Evolutionary conservation across 2,888 invertebrate genomes (phyloP).

Genomic region (Euplagia quadripunctaria): DNA sequence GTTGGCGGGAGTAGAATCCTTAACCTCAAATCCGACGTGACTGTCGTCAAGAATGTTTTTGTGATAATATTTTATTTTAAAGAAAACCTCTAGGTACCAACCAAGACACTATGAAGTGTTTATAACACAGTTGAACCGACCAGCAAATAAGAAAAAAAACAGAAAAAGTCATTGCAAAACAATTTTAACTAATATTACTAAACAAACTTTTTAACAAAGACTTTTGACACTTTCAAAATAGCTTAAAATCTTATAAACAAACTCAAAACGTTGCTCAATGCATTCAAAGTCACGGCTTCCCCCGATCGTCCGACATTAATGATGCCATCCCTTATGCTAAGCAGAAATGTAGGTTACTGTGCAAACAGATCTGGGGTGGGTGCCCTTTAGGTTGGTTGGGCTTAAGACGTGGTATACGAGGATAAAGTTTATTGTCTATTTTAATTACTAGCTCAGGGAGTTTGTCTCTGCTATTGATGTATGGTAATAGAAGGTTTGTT

Average conservation of each 20-base stretch:
- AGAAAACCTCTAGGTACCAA: neutral
- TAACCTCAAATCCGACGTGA: neutral
- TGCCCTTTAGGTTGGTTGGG: slow-evolving; percentile 63
- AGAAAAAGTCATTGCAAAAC: too few relatives aligned
- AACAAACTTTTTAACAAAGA: neutral
- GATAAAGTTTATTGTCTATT: slow-evolving; percentile 64
- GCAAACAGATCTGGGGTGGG: slow-evolving; percentile 81
- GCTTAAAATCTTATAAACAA: slow-evolving; percentile 67
- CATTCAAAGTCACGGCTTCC: slow-evolving; percentile 83
- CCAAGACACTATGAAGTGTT: neutral
- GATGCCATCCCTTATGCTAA: slow-evolving; percentile 82
- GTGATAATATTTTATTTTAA: too few relatives aligned
- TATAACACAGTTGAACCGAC: neutral
- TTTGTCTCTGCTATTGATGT: slow-evolving; percentile 20
- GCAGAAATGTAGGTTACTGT: slow-evolving; percentile 86
- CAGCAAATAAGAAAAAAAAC: neutral
- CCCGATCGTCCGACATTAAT: slow-evolving; percentile 83
- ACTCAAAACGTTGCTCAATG: slow-evolving; percentile 72
- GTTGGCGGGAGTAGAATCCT: neutral
- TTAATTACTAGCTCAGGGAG: slow-evolving; percentile 57
- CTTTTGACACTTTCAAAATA: slow-evolving; percentile 40
- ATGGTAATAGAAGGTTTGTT: slow-evolving; percentile 10
- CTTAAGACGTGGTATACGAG: slow-evolving; percentile 57
- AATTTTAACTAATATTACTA: neutral
- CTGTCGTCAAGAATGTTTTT: neutral